Evolutionary conservation across 1,140 invertebrate species (phyloP).

Genomic region (Lerema accius): DNA sequence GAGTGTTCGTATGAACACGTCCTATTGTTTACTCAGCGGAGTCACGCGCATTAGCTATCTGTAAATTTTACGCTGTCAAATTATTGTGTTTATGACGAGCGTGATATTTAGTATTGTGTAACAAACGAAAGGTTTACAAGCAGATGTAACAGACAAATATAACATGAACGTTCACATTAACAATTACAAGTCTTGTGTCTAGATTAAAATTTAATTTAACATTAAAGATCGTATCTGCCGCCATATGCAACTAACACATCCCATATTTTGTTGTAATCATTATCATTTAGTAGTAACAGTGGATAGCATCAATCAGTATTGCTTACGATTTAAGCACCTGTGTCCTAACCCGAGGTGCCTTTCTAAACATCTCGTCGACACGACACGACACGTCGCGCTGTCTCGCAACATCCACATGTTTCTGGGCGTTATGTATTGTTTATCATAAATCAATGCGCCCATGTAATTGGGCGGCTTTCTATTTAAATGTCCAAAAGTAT

Average conservation of each 20-base stretch:
- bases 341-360: neutral
- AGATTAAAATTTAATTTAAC: no score
- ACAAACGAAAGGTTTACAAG: neutral
- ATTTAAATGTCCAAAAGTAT: slow-evolving; percentile 72
- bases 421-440: slow-evolving; percentile 22
- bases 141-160: neutral
- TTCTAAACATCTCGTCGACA: neutral
- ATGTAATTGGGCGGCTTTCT: slow-evolving; percentile 55
- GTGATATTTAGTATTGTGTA: neutral
- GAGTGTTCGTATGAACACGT: neutral
- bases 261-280: no score
- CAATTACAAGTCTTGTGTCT: neutral
- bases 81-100: neutral
- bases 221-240: no score
- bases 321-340: neutral
- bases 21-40: neutral
- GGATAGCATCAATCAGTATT: neutral
- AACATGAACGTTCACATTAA: neutral
- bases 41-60: neutral
- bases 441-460: slow-evolving; percentile 22
- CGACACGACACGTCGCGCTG: neutral
- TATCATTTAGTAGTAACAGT: no score
- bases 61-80: neutral
- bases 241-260: no score
- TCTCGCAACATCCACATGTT: slow-evolving; percentile 1